These are phyloP conservation scores for Crotalus horridus DNA, from an alignment of 2,113 vertebrate species.

Conservation along the genomic window DNA sequence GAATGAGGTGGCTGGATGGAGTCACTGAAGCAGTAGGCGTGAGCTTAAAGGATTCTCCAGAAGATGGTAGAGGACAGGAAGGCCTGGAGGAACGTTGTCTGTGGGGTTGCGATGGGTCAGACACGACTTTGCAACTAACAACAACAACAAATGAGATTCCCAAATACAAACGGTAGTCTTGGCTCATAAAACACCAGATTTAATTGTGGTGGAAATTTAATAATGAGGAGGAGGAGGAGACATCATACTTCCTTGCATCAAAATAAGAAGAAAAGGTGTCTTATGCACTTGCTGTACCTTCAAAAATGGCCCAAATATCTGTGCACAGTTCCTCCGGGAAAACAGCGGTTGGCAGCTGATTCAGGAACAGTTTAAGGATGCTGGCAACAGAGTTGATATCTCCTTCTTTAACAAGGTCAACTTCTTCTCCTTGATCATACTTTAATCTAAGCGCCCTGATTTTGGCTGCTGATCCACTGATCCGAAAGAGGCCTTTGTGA, in stretches of 20 bases:
- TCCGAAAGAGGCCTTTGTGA: constrained; percentile 71
- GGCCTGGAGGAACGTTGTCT: too few species aligned
- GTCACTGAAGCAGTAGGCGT: too few species aligned
- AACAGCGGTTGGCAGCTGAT: constrained; percentile 75
- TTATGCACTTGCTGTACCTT: constrained; percentile 61
- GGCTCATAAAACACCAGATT: neutral
- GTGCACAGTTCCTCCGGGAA: constrained; percentile 66
- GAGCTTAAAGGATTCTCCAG: too few species aligned
- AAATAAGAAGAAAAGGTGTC: neutral
- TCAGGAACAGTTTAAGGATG: constrained; percentile 79
- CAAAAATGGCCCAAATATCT: constrained; percentile 60
- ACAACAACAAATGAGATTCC: too few species aligned
- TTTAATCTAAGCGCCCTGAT: constrained; percentile 68
- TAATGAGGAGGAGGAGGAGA: neutral
- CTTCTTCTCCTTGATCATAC: constrained; percentile 69
- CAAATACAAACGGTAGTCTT: neutral
- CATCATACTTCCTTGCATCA: neutral
- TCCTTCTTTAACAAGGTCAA: constrained; percentile 68
- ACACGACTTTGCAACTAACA: too few species aligned
- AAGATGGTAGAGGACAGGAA: too few species aligned
- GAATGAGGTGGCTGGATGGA: too few species aligned
- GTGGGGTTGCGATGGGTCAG: too few species aligned
- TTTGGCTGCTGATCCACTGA: constrained; percentile 70
- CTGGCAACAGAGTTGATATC: constrained; percentile 77
- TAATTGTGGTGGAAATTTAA: neutral